Base-by-base conservation (phyloP, 1,140 invertebrate genomes). In the Yoshiicerus persimilis region DNA sequence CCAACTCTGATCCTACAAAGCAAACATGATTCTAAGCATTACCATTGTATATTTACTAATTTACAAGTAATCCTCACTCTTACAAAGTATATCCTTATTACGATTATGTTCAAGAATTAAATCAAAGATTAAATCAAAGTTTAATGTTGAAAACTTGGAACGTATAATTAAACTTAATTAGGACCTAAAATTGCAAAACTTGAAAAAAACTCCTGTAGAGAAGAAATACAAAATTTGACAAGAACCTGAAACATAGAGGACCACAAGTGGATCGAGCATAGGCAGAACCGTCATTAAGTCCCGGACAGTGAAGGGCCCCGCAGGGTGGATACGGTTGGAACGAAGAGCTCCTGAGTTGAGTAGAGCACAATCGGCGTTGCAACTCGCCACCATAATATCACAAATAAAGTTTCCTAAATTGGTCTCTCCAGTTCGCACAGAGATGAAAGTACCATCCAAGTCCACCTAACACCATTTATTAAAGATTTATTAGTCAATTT, bases 371-470 rank as follows among this genome's bases (percentile, higher is more conserved):
- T 98, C 97, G 32, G 96, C 96, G 20, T 96, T 95, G 96, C 95
- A 83, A 32, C 86, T 86, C 10, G 86, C 86, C 86, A 98, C 91
- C 87, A 98, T 95, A 39, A 98, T 96, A 92, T 98, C 97, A 92
- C 96, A 96, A 62, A 97, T 95, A 95, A 97, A 98, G 93, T 98
- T 97, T 84, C 97, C 97, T 86, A 98, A 93, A 94, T 98, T 98
- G 8, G 96, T 96, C 93, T 98, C 97, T 89, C 94, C 92, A 0
- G 96, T 96, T 62, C 97, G 93, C 87, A 98, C 95, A 32, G 93
- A 93, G 3, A 95, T 94, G 93, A 98, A 98, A 38, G 96, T 93
- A 2, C 97, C 97, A 92, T 98, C 97, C 77, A 98, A 92, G 85
- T 96, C 96, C 16, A 97, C 96, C 47, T 56, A n/a, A n/a, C n/a